These are phyloP conservation scores for Microtus montanus DNA, from an alignment of 2,113 vertebrate genomes.

Conservation along the genomic window DNA sequence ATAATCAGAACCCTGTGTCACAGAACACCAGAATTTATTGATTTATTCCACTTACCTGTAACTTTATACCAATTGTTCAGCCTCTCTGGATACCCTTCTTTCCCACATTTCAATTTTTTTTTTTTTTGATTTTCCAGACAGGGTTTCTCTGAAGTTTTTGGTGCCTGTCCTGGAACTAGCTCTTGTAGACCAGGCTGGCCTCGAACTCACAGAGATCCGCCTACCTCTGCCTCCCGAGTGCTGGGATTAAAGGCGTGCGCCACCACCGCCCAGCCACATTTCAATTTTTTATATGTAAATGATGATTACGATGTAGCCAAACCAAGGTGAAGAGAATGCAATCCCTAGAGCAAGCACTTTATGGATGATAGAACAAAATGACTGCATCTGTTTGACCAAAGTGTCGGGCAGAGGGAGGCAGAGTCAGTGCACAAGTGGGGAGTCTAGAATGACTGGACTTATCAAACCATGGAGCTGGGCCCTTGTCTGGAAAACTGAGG, in stretches of 20 bases:
- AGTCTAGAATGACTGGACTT: no score
- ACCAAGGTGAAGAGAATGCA: neutral
- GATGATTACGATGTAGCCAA: neutral
- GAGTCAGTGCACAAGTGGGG: neutral
- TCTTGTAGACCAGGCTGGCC: no score
- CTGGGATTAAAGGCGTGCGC: no score
- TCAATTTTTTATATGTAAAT: neutral
- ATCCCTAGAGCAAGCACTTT: neutral
- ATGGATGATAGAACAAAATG: neutral
- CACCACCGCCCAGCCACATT: neutral
- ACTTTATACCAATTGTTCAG: neutral
- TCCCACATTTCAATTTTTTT: neutral
- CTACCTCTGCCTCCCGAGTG: no score
- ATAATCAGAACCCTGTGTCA: neutral
- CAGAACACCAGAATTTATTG: no score
- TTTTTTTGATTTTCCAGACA: no score
- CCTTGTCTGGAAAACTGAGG: neutral
- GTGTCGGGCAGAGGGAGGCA: fast-evolving
- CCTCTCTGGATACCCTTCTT: neutral
- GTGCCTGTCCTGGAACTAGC: no score
- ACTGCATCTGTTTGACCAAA: neutral
- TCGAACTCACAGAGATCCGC: no score
- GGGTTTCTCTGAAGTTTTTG: no score
- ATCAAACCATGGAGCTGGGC: neutral
- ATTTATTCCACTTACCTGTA: neutral